Percentiles rank a stretch among this genome's conserved stretches.
Evolutionary conservation across 2,113 vertebrate genomes (phyloP).

Genomic region (Marmota monax): DNA sequence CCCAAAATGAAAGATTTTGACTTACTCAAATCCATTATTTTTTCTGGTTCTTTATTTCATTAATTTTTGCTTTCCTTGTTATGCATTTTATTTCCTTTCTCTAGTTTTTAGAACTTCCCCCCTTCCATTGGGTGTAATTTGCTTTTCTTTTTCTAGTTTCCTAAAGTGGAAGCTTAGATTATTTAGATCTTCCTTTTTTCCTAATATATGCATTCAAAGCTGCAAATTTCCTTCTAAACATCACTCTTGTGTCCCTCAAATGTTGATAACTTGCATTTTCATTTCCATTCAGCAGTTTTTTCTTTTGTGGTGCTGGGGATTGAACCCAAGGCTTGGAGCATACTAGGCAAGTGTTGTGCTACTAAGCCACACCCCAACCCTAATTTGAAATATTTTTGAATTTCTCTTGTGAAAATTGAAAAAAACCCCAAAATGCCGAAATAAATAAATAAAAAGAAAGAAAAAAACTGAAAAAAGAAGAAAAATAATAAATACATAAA

Average conservation of each 20-base stretch:
- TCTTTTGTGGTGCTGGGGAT: too few species aligned
- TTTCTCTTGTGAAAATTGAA: neutral
- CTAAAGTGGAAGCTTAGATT: neutral
- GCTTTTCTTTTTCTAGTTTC: neutral
- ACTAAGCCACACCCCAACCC: too few species aligned
- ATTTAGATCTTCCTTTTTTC: neutral
- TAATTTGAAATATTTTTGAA: neutral
- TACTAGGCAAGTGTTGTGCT: too few species aligned
- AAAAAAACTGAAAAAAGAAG: neutral
- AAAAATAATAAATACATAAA: neutral
- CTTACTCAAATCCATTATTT: neutral
- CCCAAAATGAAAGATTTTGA: neutral
- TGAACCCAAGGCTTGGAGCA: too few species aligned
- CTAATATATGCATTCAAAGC: too few species aligned
- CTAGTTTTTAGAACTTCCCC: neutral
- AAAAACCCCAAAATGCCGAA: neutral
- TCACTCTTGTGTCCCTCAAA: too few species aligned
- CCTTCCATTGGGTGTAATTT: neutral
- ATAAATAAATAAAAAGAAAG: neutral
- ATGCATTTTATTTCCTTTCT: neutral
- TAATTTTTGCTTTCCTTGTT: neutral
- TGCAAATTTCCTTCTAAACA: too few species aligned
- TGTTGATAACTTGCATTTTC: too few species aligned
- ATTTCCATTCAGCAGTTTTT: too few species aligned
- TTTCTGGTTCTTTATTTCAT: neutral